Base-by-base conservation (phyloP, 2,113 vertebrate species). In the Ancistrus triradiatus region DNA sequence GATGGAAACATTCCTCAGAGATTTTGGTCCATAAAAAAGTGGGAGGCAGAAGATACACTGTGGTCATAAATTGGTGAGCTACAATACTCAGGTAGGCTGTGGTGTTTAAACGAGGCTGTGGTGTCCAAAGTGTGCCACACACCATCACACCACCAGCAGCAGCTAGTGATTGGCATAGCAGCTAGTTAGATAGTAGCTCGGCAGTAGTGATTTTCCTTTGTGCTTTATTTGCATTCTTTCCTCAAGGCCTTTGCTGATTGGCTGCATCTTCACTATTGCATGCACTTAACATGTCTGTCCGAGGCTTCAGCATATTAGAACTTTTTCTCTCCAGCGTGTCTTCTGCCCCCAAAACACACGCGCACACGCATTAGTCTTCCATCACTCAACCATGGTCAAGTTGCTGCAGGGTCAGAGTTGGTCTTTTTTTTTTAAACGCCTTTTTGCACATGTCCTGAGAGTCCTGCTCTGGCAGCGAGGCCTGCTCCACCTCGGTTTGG, bases 341-440 rank as follows among this genome's bases (percentile, higher is more conserved):
- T 31, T 44, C 21, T 13, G 10, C 3, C 18, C 7, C 24, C 10
- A 44, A 31, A 6, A 8, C 14, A 22, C 9, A 38, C 47, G 24
- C 14, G 24, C 14, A 15, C 19, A 11, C 46, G 13, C 25, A 33
- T 58, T 56, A 42, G 77, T 74, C 77, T 80, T 81, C 73, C 52
- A 75, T 77, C 56, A 47, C 49, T 71, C 76, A 35, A 35, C 51
- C 57, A 47, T 28, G 73, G 74, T 78, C 72, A 73, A 61, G 53
- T 21, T 52, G 71, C 72, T 37, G 66, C 66, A 62, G 70, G 79
- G 63, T 70, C 59, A 58, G 49, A 59, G 56, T 68, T 60, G 55
- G 73, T 49, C 69, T 76, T 69, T 71, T 60, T 68, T 72, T 67
- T 51, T 72, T 47, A 66, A 72, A 68, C 46, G 37, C 33, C 57